Base-by-base conservation (phyloP, 2,888 invertebrate species). In the Cataglyphis livida region DNA sequence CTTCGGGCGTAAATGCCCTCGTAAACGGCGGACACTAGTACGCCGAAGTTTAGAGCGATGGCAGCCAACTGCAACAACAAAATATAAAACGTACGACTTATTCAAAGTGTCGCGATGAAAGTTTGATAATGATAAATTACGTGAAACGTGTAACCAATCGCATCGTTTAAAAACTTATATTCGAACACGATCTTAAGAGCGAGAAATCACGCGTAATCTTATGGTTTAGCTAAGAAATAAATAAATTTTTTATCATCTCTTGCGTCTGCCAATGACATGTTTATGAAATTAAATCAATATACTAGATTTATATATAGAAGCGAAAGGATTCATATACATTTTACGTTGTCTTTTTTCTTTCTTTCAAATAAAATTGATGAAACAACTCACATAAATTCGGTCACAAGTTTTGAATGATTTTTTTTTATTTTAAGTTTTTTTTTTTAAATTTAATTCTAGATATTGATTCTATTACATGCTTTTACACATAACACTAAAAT, bases 21-120 rank as follows among this genome's bases (percentile, higher is more conserved):
- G 95, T 98, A 98, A 76, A 98, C 93, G 4, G 97, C 96, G 95
- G 97, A 96, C 86, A 98, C 96, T 93, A 98, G 97, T 76, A 98
- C 95, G 62, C 96, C 95, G 74, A 97, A 96, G 93, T 97, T 97
- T 92, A 98, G 95, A 28, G 97, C 96, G 93, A 98, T 97, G 89
- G 97, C 96, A 87, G 97, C 96, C 94, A 98, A 96, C 98, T 98
- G 96, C 2, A 96, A 92, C 81, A 32, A 54, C 3, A 79, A 79
- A 83, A 74, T 44, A 18, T 68, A 68, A 66, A n/a, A 76, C 21
- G 38, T 25, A 64, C 28, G 12, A 59, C 70, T 35, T 48, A 64
- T 10, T 15, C 18, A 21, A 79, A 51, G n/a, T n/a, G 54, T 12
- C 15, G 15, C 15, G 48, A 54, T 15, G 35, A 61, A 61, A 61